Percentiles rank a stretch among this genome's conserved stretches.
Conservation (phyloP, 2,113 vertebrate genomes). For the Chlamydotis undulata region DNA sequence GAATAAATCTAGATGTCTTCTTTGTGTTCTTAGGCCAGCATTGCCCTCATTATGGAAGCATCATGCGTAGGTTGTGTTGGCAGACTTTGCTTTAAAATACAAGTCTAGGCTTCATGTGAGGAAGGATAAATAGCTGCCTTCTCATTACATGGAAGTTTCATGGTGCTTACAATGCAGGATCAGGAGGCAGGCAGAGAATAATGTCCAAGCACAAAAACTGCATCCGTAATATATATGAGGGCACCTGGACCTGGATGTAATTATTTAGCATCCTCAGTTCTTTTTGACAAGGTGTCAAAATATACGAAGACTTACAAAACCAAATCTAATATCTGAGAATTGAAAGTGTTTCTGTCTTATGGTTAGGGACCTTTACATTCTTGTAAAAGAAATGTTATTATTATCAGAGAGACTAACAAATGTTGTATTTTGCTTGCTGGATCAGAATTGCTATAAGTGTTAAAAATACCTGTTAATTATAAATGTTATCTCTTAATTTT, state of each 20-base stretch:
- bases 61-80: background rate
- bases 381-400: background rate
- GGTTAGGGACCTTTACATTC: background rate
- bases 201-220: background rate
- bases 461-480: background rate
- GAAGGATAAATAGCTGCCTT: slow-evolving; percentile 26
- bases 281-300: slow-evolving; percentile 27
- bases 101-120: slow-evolving; percentile 2
- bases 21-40: slow-evolving; percentile 22
- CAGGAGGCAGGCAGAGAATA: background rate
- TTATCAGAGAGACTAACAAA: background rate
- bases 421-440: background rate
- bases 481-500: background rate
- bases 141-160: slow-evolving; percentile 10
- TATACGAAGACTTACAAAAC: background rate
- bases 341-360: background rate
- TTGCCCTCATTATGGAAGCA: slow-evolving; percentile 32
- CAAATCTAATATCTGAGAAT: background rate
- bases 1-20: slow-evolving; percentile 33
- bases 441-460: background rate
- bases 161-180: slow-evolving; percentile 12
- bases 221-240: background rate
- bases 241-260: background rate
- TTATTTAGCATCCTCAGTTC: background rate
- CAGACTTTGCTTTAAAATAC: slow-evolving; percentile 44